A percentile compares a stretch with the other conserved stretches of the same genome.
These are phyloP conservation scores for Oscheius sp. DNA, from an alignment of 2,888 invertebrate genomes.

Conservation along the genomic window DNA sequence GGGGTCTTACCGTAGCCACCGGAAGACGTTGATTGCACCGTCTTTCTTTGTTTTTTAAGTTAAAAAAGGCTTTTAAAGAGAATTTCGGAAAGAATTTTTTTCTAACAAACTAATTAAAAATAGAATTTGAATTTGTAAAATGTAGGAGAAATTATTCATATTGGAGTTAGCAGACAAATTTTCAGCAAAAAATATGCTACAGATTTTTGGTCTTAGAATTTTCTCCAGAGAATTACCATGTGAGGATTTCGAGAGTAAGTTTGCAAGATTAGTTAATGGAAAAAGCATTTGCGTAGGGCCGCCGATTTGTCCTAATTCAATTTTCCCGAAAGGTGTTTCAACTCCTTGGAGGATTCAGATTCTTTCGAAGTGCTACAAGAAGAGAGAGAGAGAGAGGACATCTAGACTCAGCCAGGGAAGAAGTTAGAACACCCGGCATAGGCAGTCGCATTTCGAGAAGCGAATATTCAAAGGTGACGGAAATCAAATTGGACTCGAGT, in stretches of 20 bases:
- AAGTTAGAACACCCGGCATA: background rate
- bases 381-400: background rate
- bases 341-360: conserved; percentile 13
- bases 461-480: conserved; percentile 15
- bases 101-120: too few species aligned
- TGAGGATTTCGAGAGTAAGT: background rate
- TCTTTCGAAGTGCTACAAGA: background rate
- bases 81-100: background rate
- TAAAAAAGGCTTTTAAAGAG: background rate
- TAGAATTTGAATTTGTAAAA: too few species aligned
- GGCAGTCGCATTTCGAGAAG: background rate
- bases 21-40: conserved; percentile 16
- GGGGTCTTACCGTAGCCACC: conserved; percentile 24
- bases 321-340: conserved; percentile 25
- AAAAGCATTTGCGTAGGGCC: conserved; percentile 16
- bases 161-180: too few species aligned
- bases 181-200: too few species aligned
- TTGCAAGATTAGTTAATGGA: conserved; percentile 10
- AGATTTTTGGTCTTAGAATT: too few species aligned
- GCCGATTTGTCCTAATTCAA: conserved; percentile 25
- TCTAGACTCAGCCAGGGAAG: background rate
- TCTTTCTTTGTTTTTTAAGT: background rate
- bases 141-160: too few species aligned
- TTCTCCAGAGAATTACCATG: too few species aligned
- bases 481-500: conserved; percentile 6